Base-by-base conservation (phyloP, 2,888 invertebrate species). In the Drosophila rubida region DNA sequence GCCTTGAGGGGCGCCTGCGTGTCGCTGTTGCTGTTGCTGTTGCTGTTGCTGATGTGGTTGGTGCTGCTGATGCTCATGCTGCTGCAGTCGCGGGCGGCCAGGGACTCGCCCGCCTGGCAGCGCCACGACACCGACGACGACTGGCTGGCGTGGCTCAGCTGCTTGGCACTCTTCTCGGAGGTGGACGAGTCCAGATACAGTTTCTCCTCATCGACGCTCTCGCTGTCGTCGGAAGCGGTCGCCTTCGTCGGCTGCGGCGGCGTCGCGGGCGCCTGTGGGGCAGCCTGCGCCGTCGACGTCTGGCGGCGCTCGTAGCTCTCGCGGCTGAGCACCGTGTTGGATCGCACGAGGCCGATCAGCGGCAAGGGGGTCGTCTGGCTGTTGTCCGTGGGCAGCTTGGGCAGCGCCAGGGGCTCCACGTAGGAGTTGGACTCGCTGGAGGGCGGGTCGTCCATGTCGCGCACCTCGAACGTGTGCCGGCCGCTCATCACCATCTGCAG, bases 401-500 rank as follows among this genome's bases (percentile, higher is more conserved):
- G 92, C 64, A 92, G 77, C 9, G 91, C 89, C 78, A 92, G 68
- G 1, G 92, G 89, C 72, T 92, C 91, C 27, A 92, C 88, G 44
- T 87, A 84, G 0, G 90, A 90, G 51, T 78, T 89, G 7, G 87
- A 89, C 42, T 92, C 92, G 61, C 92, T 91, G n/a, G 92, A 92
- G 2, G 90, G 76, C 7, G 92, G 91, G 78, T 93, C 93, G 41
- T 94, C 93, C 11, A 89, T 65, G 85, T 96, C 96, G 25, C 95
- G 92, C 2, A 96, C 94, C 76, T 96, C 96, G 91, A 96, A 96
- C 75, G 94, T 95, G 85, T 96, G 95, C 0, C 95, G 93, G 45
- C 95, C 95, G 39, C 93, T 94, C 92, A 96, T 94, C 32, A 95
- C 94, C 94, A 96, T 95, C 90, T 95, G 95, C 41, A 96, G 91